Conservation (phyloP, 1,140 invertebrate species). For the Trinorchestia longiramus region DNA sequence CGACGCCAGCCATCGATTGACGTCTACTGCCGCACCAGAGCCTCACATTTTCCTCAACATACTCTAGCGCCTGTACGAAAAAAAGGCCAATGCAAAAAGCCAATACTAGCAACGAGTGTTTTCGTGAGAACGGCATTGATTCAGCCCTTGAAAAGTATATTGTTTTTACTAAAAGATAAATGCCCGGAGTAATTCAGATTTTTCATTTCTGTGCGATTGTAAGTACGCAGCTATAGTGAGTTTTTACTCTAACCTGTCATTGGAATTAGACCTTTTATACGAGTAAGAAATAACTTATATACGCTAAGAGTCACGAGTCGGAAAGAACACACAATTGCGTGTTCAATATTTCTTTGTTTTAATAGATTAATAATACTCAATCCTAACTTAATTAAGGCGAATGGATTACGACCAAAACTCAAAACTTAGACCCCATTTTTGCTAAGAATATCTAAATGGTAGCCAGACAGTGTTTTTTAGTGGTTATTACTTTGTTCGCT, state of each 20-base stretch:
- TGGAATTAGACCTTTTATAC: neutral
- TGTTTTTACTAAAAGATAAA: neutral
- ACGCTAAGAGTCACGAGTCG: neutral
- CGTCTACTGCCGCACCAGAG: neutral
- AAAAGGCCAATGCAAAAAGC: neutral
- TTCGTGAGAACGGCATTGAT: neutral
- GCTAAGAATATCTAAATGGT: neutral
- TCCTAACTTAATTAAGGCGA: neutral
- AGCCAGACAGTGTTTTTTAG: neutral
- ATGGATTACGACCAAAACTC: too few species aligned
- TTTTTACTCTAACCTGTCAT: neutral
- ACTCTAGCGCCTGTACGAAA: neutral
- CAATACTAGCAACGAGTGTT: neutral
- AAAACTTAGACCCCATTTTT: neutral
- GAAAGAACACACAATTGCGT: neutral
- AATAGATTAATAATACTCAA: neutral
- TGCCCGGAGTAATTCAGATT: neutral
- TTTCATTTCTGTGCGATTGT: neutral
- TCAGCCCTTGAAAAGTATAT: neutral
- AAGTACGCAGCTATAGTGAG: neutral
- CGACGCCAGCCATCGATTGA: constrained; percentile 8
- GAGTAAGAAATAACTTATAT: neutral
- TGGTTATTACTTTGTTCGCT: too few species aligned
- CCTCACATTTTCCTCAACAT: neutral
- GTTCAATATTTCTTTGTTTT: neutral